Percentiles rank a stretch among this genome's conserved stretches.
These are phyloP conservation scores for Anthoptus insignis DNA, from an alignment of 2,888 invertebrate genomes.

Conservation along the genomic window DNA sequence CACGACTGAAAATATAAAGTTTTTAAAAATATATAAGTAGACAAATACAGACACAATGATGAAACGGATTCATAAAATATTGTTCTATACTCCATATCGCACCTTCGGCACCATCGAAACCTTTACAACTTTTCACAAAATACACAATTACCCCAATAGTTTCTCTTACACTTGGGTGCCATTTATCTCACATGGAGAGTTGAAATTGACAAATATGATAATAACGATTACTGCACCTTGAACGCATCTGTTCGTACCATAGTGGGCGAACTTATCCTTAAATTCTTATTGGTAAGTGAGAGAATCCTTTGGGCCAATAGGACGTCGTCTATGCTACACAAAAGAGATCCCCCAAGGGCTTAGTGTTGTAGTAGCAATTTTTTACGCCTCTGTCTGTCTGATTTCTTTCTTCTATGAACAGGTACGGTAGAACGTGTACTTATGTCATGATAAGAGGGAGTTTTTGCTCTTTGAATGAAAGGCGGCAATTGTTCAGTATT, in stretches of 20 bases:
- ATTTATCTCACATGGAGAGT: conserved; percentile 49
- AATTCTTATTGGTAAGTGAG: conserved; percentile 64
- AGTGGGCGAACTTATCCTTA: conserved; percentile 65
- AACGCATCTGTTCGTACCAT: conserved; percentile 68
- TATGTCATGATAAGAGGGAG: conserved; percentile 3
- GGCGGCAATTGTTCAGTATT: background rate
- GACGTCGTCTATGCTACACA: conserved; percentile 54
- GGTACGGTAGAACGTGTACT: conserved; percentile 18
- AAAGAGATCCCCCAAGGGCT: conserved; percentile 63
- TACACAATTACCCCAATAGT: too few species aligned
- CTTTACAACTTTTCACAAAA: too few species aligned
- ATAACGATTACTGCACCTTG: conserved; percentile 62
- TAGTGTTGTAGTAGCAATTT: conserved; percentile 47
- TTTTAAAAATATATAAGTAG: too few species aligned
- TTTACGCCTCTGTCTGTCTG: conserved; percentile 26
- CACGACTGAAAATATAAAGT: too few species aligned
- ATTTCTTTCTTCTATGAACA: conserved; percentile 15
- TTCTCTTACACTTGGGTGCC: too few species aligned
- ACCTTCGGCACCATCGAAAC: too few species aligned
- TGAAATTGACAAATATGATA: conserved; percentile 61
- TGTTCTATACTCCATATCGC: too few species aligned
- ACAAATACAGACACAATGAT: too few species aligned
- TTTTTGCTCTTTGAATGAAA: background rate
- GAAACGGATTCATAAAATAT: too few species aligned
- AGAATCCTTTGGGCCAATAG: conserved; percentile 64